These are phyloP conservation scores for Sturmia bella DNA, from an alignment of 2,888 invertebrate genomes.

Conservation along the genomic window DNA sequence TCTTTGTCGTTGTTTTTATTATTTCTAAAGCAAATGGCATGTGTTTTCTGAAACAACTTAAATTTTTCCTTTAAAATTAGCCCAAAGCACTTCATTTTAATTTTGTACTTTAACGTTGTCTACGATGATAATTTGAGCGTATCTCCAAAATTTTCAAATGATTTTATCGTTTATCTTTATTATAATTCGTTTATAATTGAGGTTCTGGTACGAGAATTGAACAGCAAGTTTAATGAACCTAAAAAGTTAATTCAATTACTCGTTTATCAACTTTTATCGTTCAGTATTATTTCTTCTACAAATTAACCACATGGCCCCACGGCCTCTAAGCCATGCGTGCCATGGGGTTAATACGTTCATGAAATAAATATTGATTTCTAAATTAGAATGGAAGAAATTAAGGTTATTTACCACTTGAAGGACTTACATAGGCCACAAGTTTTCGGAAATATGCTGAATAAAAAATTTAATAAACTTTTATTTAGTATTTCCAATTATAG, in stretches of 20 bases:
- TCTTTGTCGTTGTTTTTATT: too few relatives aligned
- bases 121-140: constrained; percentile 4
- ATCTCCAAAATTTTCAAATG: neutral
- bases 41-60: constrained; percentile 14
- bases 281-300: constrained; percentile 6
- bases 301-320: too few relatives aligned
- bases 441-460: too few relatives aligned
- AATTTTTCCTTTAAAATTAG: constrained; percentile 1
- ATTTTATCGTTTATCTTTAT: neutral
- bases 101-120: constrained; percentile 10
- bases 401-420: too few relatives aligned
- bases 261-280: neutral
- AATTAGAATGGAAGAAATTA: too few relatives aligned
- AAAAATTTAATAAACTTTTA: too few relatives aligned
- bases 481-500: too few relatives aligned
- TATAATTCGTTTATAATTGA: constrained; percentile 29
- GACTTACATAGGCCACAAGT: too few relatives aligned
- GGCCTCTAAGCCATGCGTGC: constrained; percentile 37
- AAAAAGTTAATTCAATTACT: neutral
- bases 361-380: too few relatives aligned
- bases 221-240: constrained; percentile 12
- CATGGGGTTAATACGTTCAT: too few relatives aligned
- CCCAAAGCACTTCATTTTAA: constrained; percentile 39
- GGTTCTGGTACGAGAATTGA: too few relatives aligned
- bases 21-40: neutral